Conservation (phyloP, 1,140 invertebrate species). For the Drosophila chauvacae region DNA sequence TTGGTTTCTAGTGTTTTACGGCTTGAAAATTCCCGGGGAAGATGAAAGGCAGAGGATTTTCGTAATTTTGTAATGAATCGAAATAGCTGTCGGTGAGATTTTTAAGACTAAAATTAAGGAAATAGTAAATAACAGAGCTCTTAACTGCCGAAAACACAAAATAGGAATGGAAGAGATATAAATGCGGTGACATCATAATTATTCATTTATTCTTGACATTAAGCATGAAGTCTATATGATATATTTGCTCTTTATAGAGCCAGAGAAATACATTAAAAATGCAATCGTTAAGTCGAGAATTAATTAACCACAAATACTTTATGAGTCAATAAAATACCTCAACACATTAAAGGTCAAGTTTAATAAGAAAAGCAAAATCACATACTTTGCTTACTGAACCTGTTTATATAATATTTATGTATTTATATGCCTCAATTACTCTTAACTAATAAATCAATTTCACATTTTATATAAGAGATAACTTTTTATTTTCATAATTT, state of each 20-base stretch:
- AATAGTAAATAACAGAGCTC: neutral
- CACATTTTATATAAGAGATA: neutral
- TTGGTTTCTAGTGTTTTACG: slow-evolving; percentile 70
- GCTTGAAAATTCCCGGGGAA: slow-evolving; percentile 1
- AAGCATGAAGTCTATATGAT: neutral
- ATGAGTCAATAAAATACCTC: neutral
- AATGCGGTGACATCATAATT: slow-evolving; percentile 18
- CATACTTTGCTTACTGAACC: neutral
- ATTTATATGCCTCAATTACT: neutral
- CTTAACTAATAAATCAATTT: neutral
- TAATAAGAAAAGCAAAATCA: neutral
- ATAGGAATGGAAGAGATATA: neutral
- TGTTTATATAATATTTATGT: neutral
- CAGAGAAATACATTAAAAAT: neutral
- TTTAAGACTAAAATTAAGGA: slow-evolving; percentile 1
- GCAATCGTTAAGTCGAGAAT: neutral
- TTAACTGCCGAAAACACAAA: neutral
- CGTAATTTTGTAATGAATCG: slow-evolving; percentile 28
- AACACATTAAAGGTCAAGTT: slow-evolving; percentile 8
- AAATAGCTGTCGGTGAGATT: slow-evolving; percentile 22
- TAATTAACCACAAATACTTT: slow-evolving; percentile 1
- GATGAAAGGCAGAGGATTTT: slow-evolving; percentile 8
- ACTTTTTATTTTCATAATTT: slow-evolving; percentile 13
- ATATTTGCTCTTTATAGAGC: neutral
- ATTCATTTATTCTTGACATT: slow-evolving; percentile 27